Base-by-base conservation (phyloP, 2,113 vertebrate genomes). In the Trachemys scripta region DNA sequence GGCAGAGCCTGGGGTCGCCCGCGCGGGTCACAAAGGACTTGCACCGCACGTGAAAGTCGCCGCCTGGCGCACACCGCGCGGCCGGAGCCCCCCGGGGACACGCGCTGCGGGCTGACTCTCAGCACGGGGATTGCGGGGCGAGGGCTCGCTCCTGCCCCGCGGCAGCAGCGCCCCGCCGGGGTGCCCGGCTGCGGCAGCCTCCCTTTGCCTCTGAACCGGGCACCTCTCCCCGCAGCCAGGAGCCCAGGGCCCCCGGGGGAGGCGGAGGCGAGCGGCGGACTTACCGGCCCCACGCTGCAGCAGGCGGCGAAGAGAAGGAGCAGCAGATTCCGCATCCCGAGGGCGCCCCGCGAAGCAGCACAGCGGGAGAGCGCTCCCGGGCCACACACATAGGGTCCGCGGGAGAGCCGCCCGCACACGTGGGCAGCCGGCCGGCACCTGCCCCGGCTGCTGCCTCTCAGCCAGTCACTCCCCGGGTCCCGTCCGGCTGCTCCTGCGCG, bases 271-370 rank as follows among this genome's bases (percentile, higher is more conserved):
- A n/a, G 76, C 76, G 62, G 62, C 35, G 54, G 24, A 97, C 97
- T 98, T 88, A 97, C 97, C 95, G 19, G 86, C 8, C 5, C 10
- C 83, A 87, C 72, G 84, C 91, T 96, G 24, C 94, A 91, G 91
- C 93, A 93, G 81, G 95, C 80, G 24, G 53, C 90, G 54, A 96
- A 84, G 84, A 98, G 88, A 2, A 95, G 35, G 51, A 94, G 4
- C 50, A 83, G 83, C 80, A 90, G 88, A 87, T 50, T 80, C 87
- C 80, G 90, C 97, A 98, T 98, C 86, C 92, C 93, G 14, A 80
- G 29, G 72, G 72, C 19, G 50, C 62, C 87, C 24, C 27, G 2
- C 3, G 25, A 87, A 75, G 24, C 89, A 42, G 53, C 78, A 65
- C 35, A 56, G 85, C 92, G 8, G 80, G 82, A 8, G n/a, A 20